Evolutionary conservation across 2,888 invertebrate genomes (phyloP), one percentile per base, ranked within the genome.

Genomic region (Diarsia mendica): DNA sequence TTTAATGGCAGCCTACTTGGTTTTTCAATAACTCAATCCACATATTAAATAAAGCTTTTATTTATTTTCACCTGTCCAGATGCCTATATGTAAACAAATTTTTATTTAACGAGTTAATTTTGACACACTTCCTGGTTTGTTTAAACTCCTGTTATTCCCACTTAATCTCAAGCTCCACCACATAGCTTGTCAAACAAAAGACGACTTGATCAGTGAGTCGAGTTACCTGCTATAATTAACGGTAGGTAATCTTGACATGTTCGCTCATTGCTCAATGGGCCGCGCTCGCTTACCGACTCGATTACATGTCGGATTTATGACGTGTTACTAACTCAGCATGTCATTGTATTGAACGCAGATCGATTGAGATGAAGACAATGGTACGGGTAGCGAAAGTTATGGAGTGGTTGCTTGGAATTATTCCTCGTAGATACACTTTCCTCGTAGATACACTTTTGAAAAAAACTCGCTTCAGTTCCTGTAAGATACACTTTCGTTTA

Each of bases 221-320:
- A 28, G 67, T 15, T 76, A 69, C 71, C 68, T 20, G 28, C 63
- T 69, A 65, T 85, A 82, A 85, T 84, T 68, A 76, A 75, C 65
- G 77, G 58, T 79, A 85, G 84, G 72, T 85, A 82, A 85, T 84
- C 85, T 78, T 73, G 77, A 74, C 79, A 64, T 79, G 82, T 72
- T 74, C 75, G 65, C 66, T 75, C 73, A 84, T 81, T 81, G 83
- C 72, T 84, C 84, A 85, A 82, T 85, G 85, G 79, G 51, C 71
- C 68, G 82, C 55, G 13, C 46, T 64, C 55, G 80, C 70, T 79
- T 80, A 74, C 75, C 61, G 67, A 80, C 77, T 80, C 80, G 75
- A 75, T 72, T 76, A 80, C 71, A 72, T 75, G 55, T 58, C 23
- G 64, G 65, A 83, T 80, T 75, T 83, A 83, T 83, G 78, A 77